Evolutionary conservation across 1,140 invertebrate genomes (phyloP), one percentile per base, ranked within the genome.

Genomic region (Acromyrmex heyeri): DNA sequence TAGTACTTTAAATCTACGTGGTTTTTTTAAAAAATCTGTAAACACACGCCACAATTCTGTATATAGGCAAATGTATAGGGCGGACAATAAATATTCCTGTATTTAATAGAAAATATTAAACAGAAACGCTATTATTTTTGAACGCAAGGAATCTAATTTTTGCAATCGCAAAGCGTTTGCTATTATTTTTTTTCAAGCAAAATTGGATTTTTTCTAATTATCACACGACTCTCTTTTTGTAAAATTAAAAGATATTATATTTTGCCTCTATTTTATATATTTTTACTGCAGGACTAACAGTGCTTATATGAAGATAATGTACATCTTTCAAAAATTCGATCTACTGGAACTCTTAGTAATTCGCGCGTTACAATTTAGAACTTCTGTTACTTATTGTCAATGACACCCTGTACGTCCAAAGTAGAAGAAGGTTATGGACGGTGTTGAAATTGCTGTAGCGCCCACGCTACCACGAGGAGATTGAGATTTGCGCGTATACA

Each of bases 391-490:
- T 81, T 70, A 81, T 81, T 70, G 78, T 70, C 65, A 59, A 81
- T 70, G 30, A 53, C 24, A 81, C 21, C 34, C 34, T 57, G n/a
- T 69, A 81, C n/a, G 30, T 64, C 69, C 50, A 16, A 38, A 24
- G 73, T 55, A 77, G 65, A 76, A 53, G 76, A 85, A 77, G 59
- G 86, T 64, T 82, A 81, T 59, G 16, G 48, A 64, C 75, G 85
- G 50, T 85, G 88, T 87, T 81, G 88, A 88, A 90, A 85, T 85
- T 90, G 59, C 79, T 70, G 55, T 62, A 87, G 61, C 75, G 81
- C 48, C 55, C 85, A 50, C 75, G 81, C 48, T 55, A 89, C 21
- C 65, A 67, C 50, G 55, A 83, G 65, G 61, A 83, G 72, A 53
- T 48, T 62, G 30, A 24, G 50, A 72, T 65, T 89, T 86, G 38